Base-by-base conservation (phyloP, 2,888 invertebrate genomes). In the Hartigia nigra region DNA sequence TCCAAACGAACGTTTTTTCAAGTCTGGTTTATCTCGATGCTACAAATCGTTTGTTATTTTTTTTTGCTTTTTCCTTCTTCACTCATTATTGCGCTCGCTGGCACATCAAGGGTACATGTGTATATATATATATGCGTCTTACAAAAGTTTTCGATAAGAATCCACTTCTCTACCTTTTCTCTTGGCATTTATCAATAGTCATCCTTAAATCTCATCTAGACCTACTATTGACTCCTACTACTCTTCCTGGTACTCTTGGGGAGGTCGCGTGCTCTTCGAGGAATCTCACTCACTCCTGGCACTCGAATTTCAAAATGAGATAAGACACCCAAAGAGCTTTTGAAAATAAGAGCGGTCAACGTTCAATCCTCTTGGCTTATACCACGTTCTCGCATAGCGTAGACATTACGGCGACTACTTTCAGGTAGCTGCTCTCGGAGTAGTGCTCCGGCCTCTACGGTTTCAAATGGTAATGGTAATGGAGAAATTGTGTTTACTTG, bases 401-500 rank as follows among this genome's bases (percentile, higher is more conserved):
- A 35, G 75, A 78, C 39, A 55, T 76, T 69, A 76, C 78, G 76
- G 74, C 70, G 79, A 76, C 77, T 76, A 23, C 23, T 81, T 76
- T 76, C 31, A 74, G 55, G 55, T 69, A 55, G 55, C 55, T 55
- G 55, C 55, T 55, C 23, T 5, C 23, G 55, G 23, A 2, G 55
- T 1, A 55, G 23, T 9, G 55, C 23, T 5, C 23, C 9, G 55
- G 23, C 55, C 55, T 55, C 55, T 55, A 55, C 2, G 55, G 55
- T 23, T 9, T 55, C 9, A 31, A 32, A 36, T 75, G 74, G 69
- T 69, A 23, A 77, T 74, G 85, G 79, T 88, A 90, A 90, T 90
- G 90, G 89, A 90, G 87, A 87, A 88, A 86, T 88, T 84, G 85
- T 90, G 90, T 90, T 34, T 32, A 72, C 72, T 14, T 14, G 72